A percentile compares a stretch with the other conserved stretches of the same genome.
Conservation (phyloP, 2,888 invertebrate species). For the Agriopis leucophaearia region DNA sequence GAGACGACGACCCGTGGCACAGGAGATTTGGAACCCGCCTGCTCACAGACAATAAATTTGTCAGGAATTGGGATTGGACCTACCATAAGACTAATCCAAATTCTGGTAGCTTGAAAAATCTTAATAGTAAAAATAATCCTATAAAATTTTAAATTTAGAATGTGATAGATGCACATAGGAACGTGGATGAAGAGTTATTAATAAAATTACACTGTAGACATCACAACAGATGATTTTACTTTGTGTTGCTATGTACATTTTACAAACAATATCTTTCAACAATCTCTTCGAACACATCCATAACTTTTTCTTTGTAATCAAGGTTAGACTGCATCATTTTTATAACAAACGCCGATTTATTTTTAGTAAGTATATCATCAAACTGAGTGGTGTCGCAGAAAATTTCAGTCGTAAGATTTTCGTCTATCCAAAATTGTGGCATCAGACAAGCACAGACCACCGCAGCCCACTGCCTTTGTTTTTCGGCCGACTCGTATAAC, state of each 20-base stretch:
- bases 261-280: slow-evolving; percentile 75
- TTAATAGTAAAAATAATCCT: slow-evolving; percentile 14
- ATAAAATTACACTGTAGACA: not conserved
- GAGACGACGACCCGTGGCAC: slow-evolving; percentile 78
- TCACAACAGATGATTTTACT: not conserved
- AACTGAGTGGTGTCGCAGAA: slow-evolving; percentile 82
- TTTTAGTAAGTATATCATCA: slow-evolving; percentile 81
- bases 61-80: slow-evolving; percentile 63
- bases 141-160: slow-evolving; percentile 38
- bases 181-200: not conserved
- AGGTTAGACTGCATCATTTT: slow-evolving; percentile 82
- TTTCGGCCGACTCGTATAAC: slow-evolving; percentile 76
- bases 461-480: slow-evolving; percentile 84
- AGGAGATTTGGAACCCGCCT: slow-evolving; percentile 69
- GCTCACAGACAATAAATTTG: slow-evolving; percentile 70
- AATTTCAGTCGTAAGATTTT: slow-evolving; percentile 75
- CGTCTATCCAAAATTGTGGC: slow-evolving; percentile 84
- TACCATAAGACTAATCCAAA: slow-evolving; percentile 65
- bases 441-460: slow-evolving; percentile 84
- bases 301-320: slow-evolving; percentile 80
- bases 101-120: slow-evolving; percentile 19
- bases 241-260: not conserved
- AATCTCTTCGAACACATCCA: slow-evolving; percentile 85
- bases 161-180: not conserved
- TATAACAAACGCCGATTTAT: slow-evolving; percentile 84